A percentile compares a stretch with the other conserved stretches of the same genome.
Conservation (phyloP, 1,140 invertebrate species). For the Paracyclopina nana region DNA sequence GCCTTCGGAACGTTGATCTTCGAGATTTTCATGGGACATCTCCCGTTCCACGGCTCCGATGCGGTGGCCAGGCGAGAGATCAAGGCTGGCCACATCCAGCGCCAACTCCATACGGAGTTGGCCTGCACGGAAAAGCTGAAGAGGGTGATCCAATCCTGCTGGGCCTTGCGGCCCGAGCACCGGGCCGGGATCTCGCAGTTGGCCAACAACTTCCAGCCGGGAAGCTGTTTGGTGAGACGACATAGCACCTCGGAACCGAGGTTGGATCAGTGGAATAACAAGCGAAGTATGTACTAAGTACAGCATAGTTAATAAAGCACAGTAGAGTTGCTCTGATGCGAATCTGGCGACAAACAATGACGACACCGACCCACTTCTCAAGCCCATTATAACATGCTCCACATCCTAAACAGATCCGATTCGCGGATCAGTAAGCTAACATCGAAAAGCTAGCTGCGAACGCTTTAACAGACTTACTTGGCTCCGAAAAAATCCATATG, state of each 20-base stretch:
- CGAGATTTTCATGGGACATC: constrained; percentile 19
- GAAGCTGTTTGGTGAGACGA: not conserved
- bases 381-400: too few species aligned
- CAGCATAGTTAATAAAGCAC: too few species aligned
- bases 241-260: constrained; percentile 6
- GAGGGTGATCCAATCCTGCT: constrained; percentile 2
- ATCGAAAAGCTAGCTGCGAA: too few species aligned
- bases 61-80: not conserved
- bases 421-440: too few species aligned
- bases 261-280: too few species aligned
- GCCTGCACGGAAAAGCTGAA: constrained; percentile 8
- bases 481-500: too few species aligned
- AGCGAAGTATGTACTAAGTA: too few species aligned
- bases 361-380: too few species aligned
- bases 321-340: too few species aligned
- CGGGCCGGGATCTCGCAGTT: not conserved
- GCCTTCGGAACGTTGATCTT: constrained; percentile 21
- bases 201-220: constrained; percentile 1
- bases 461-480: too few species aligned
- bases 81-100: not conserved
- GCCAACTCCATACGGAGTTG: not conserved
- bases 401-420: too few species aligned
- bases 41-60: constrained; percentile 18
- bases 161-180: not conserved
- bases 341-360: too few species aligned